A percentile compares a stretch with the other conserved stretches of the same genome.
Conservation (phyloP, 2,113 vertebrate genomes). For the Clupea harengus region DNA sequence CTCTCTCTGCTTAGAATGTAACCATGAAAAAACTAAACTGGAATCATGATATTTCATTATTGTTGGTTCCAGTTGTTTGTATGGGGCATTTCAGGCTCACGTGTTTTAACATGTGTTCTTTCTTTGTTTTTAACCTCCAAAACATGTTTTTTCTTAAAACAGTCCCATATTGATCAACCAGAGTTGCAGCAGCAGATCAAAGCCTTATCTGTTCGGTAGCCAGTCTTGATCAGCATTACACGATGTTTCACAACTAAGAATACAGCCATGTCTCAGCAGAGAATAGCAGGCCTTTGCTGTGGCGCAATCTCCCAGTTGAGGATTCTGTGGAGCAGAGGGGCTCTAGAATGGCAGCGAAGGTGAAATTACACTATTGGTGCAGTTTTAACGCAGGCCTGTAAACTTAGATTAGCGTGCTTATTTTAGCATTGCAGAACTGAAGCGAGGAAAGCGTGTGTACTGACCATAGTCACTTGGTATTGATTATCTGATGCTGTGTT, state of each 20-base stretch:
- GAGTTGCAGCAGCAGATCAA: neutral
- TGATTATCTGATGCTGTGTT: neutral
- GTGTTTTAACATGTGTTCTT: neutral
- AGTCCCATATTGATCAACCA: neutral
- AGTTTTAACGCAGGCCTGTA: neutral
- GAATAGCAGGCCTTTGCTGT: neutral
- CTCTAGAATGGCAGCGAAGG: neutral
- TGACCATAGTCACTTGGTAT: neutral
- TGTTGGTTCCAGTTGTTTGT: neutral
- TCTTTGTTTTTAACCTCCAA: neutral
- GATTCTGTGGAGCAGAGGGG: neutral
- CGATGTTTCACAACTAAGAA: neutral
- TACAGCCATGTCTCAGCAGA: neutral
- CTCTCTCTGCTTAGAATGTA: neutral
- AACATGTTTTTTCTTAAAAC: neutral
- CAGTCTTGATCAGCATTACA: neutral
- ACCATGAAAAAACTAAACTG: neutral
- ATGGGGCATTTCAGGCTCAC: neutral
- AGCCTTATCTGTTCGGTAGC: neutral
- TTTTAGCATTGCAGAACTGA: neutral
- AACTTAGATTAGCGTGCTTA: neutral
- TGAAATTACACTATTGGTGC: neutral
- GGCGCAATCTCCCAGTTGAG: neutral
- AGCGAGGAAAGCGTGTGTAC: neutral
- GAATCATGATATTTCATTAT: too few relatives aligned